Base-by-base conservation (phyloP, 2,113 vertebrate genomes). In the Genyomyrus donnyi region DNA sequence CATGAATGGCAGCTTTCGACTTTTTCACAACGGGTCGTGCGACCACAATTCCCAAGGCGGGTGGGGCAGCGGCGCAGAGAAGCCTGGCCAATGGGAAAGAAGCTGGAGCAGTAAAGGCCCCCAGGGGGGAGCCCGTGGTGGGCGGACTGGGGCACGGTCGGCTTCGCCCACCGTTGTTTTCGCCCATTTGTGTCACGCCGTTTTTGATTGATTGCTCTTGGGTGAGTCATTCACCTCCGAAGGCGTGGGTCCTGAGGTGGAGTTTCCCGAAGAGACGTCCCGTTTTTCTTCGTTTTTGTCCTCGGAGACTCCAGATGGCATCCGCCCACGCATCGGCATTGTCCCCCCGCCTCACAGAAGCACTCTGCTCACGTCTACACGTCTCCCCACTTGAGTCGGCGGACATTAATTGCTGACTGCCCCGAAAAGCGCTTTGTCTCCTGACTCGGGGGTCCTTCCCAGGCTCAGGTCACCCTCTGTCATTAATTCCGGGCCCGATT, bases 251-350 rank as follows among this genome's bases (percentile, higher is more conserved):
- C 95, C 95, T 94, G 91, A 93, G 45, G 83, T 52, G 88, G 89
- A 56, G 45, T 17, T 6, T 52, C 42, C 11, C 31, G n/a, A 39
- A 42, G 45, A 48, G 45, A 93, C 93, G 91, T 95, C 95, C 95
- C 94, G 94, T 92, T 91, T 92, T 80, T 92, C 84, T 94, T 94
- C 95, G 97, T 91, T 95, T 96, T 96, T 94, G 93, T 93, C 92
- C 91, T 66, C 90, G 56, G 91, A 85, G 91, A 94, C 93, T 93
- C 93, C 97, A 98, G 96, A 97, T 97, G 97, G 97, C 96, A 96
- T 94, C 97, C 97, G 92, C 98, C 98, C 97, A 98, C 98, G 93
- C 97, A 97, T 95, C 94, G 94, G 95, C 95, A 97, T 98, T 98
- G 97, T 98, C 93, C 94, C 94, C 95, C 93, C 94, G 94, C 94